phyloP scores from a whole-genome alignment of 2,113 vertebrate genomes.

The Syngnathus typhle region DNA sequence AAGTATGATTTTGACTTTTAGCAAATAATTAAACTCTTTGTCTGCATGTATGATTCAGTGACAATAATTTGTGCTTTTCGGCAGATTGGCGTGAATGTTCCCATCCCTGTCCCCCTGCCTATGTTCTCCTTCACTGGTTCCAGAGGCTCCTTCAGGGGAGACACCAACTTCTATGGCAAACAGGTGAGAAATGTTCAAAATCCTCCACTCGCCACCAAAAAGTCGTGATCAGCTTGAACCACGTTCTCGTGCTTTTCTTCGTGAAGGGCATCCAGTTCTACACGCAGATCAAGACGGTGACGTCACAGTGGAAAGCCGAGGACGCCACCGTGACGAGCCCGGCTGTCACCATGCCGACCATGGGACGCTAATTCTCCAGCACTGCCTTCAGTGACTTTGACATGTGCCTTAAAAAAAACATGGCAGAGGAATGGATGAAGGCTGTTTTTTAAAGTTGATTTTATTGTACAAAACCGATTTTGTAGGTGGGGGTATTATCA shows the following conservation, averaged over 20 bases:
- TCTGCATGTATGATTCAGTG: not conserved
- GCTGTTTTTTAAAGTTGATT: constrained; percentile 6
- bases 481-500: not conserved
- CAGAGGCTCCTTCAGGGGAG: constrained; percentile 91
- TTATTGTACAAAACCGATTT: not conserved
- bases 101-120: constrained; percentile 94
- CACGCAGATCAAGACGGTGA: constrained; percentile 94
- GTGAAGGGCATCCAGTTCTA: constrained; percentile 93
- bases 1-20: no score
- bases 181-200: constrained; percentile 61
- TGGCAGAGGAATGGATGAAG: not conserved
- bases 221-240: not conserved
- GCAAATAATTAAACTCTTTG: no score
- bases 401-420: constrained; percentile 36
- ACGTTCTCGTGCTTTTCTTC: not conserved
- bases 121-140: constrained; percentile 99
- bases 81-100: constrained; percentile 92
- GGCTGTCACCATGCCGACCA: constrained; percentile 95
- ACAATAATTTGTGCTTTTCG: constrained; percentile 22
- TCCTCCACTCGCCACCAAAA: not conserved
- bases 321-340: constrained; percentile 85
- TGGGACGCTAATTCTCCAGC: constrained; percentile 81
- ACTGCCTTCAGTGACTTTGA: constrained; percentile 23
- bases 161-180: constrained; percentile 98
- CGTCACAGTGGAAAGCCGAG: constrained; percentile 98